Evolutionary conservation across 2,888 invertebrate species (phyloP).

Genomic region (Epicampocera succincta): DNA sequence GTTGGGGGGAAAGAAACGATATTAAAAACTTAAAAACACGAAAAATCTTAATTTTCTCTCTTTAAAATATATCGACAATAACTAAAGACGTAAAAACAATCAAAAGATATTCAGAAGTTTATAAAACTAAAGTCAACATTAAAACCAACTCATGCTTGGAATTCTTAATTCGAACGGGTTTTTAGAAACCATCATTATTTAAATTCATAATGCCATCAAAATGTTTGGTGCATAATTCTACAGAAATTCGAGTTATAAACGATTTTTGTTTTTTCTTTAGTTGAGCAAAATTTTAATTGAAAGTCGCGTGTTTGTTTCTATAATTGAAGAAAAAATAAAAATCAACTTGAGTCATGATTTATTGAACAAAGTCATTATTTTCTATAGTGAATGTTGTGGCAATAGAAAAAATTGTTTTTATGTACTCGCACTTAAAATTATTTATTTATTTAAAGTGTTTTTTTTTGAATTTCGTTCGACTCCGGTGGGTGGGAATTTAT

Average conservation of each 20-base stretch:
- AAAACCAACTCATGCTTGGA: conserved; percentile 26
- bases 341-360: conserved; percentile 16
- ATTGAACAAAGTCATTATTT: conserved; percentile 29
- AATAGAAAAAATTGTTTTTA: conserved; percentile 6
- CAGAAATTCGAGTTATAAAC: conserved; percentile 21
- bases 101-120: conserved; percentile 8
- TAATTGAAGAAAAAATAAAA: conserved; percentile 54
- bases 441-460: conserved; percentile 4
- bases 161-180: conserved; percentile 52
- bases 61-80: conserved; percentile 13
- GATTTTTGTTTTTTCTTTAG: conserved; percentile 2
- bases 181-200: conserved; percentile 1
- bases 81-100: conserved; percentile 23
- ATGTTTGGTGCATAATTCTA: conserved; percentile 20
- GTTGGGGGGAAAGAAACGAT: too few species aligned
- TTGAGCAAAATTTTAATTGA: background rate
- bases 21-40: background rate
- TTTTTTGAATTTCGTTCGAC: background rate
- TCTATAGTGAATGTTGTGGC: background rate
- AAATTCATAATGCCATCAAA: conserved; percentile 10
- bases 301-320: conserved; percentile 64
- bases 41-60: background rate
- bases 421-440: background rate
- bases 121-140: background rate
- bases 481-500: conserved; percentile 9